Base-by-base conservation (phyloP, 2,888 invertebrate genomes). In the Tigriopus californicus region DNA sequence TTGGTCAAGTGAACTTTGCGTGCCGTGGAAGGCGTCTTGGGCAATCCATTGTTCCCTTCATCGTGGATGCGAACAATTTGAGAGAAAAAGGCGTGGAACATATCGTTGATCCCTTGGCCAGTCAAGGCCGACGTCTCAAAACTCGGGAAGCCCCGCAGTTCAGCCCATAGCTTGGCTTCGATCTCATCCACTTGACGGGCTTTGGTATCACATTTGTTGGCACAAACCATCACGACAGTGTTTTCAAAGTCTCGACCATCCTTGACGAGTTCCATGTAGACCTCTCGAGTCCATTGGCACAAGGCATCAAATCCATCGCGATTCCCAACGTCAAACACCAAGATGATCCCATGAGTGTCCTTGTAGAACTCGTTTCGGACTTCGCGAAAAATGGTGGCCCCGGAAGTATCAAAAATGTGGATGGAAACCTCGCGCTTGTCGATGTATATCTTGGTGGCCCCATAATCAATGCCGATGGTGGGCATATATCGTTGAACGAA, bases 401-500 rank as follows among this genome's bases (percentile, higher is more conserved):
- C 65, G 11, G 65, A 65, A 12, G 64, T 63, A 61, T 65, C 65
- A 60, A 65, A 65, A 53, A 65, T 64, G 60, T 65, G 64, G 6
- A 65, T 64, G 12, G 63, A 62, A 22, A 64, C 59, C 41, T 63
- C 63, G 44, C 61, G 60, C 10, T 54, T 54, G 41, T 54, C 54
- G 18, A 54, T 41, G 18, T 40, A 54, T 3, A 54, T 54, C 40
- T 41, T 54, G 18, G 72, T 72, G 0, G 73, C 73, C 33, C 73
- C 73, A 67, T 73, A 73, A 62, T 73, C 73, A 56, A 73, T 73
- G 3, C 73, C 73, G 61, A 73, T 73, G 1, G 73, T 73, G 8
- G 71, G 70, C 58, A 73, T 62, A 62, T 73, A 73, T 64, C 73
- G 73, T 57, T 68, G 67, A 2, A 73, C 70, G 66, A 73, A 73